A percentile compares a stretch with the other conserved stretches of the same genome.
Evolutionary conservation across 2,113 vertebrate genomes (phyloP).

Genomic region (Onychorhynchus coronatus): DNA sequence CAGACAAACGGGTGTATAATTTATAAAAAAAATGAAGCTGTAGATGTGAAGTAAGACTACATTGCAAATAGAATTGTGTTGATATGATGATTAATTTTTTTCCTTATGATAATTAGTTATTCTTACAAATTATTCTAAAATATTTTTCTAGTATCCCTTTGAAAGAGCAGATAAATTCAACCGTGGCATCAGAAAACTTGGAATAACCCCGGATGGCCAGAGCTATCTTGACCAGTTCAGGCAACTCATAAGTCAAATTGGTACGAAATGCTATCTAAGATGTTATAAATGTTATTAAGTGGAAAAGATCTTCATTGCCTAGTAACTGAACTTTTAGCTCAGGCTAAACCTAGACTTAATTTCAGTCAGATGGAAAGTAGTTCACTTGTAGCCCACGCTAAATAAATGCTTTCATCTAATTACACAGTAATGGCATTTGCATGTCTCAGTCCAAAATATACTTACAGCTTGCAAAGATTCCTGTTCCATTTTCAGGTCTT

Average conservation of each 20-base stretch:
- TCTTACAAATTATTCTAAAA: neutral
- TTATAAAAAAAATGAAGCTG: neutral
- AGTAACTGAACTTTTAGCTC: neutral
- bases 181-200: constrained; percentile 95
- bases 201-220: constrained; percentile 94
- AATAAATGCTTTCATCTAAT: neutral
- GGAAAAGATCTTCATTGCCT: neutral
- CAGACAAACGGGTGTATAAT: neutral
- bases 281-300: neutral
- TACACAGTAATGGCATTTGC: neutral
- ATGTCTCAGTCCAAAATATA: neutral
- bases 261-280: constrained; percentile 69
- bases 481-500: neutral
- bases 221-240: constrained; percentile 98
- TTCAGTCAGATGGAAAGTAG: neutral
- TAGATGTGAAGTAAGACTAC: neutral
- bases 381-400: neutral
- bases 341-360: neutral
- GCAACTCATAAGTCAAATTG: constrained; percentile 98
- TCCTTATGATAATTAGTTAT: neutral
- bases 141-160: constrained; percentile 89
- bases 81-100: neutral
- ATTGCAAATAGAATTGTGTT: neutral
- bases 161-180: constrained; percentile 99
- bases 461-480: neutral